Evolutionary conservation across 2,797 vertebrate species (phyloP), one percentile per base, ranked within the genome.

Genomic region (Euthynnus affinis): DNA sequence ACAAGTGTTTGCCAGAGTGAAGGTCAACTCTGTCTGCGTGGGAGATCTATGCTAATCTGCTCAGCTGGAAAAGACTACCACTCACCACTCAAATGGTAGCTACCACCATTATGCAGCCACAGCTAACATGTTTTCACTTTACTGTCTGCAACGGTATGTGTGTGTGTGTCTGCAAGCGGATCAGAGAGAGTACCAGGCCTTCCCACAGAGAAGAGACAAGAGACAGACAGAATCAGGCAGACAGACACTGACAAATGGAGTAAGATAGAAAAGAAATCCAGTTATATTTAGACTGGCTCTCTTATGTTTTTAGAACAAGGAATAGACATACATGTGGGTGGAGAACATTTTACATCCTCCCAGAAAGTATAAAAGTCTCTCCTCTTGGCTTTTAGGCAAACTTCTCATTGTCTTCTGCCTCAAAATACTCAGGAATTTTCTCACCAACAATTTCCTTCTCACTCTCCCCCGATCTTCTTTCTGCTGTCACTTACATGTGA

Each of bases 1-100:
- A 97, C 96, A 96, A 97, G 96, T 96, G 96, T 97, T 96, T 96
- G 95, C 94, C 93, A 92, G 95, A 96, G 94, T 96, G 96, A 97
- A 97, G 97, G 96, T 97, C 96, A 96, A 95, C 95, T 95, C 95
- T 93, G 96, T 96, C 96, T 96, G 93, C 90, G 91, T 93, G 94
- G 92, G 94, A 95, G 95, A 96, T 95, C 95, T 96, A 95, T 96
- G 95, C 96, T 97, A 96, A 98, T 97, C 96, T 95, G 91, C 94
- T 96, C 95, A 95, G 94, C 94, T 95, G 95, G 96, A 92, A 90
- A 94, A 95, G 93, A 95, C 92, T 87, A 92, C 92, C 91, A 93
- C 94, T 94, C 94, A 88, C 92, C 84, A 84, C 91, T 91, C 87
- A 83, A 93, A 91, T 53, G 81, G 90, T 82, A 85, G 91, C 92